Evolutionary conservation across 2,888 invertebrate genomes (phyloP).

Genomic region (Brassicogethes aeneus): DNA sequence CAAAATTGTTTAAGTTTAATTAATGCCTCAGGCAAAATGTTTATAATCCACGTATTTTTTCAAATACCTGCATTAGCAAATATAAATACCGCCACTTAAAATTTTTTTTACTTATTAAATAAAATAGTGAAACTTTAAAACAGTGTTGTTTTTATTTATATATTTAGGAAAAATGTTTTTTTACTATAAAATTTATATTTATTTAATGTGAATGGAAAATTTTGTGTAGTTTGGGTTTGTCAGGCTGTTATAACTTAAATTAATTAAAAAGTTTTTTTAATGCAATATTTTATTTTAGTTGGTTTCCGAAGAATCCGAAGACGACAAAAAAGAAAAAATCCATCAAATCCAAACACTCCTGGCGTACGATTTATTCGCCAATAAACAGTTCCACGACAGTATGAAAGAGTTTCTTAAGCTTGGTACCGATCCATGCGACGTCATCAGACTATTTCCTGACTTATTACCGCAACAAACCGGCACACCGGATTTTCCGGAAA

Average conservation of each 20-base stretch:
- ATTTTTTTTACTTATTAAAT: too few species aligned
- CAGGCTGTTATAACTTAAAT: neutral
- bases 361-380: slow-evolving; percentile 86
- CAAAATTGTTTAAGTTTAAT: too few species aligned
- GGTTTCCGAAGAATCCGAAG: slow-evolving; percentile 70
- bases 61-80: too few species aligned
- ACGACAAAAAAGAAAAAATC: slow-evolving; percentile 71
- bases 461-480: slow-evolving; percentile 46
- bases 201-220: too few species aligned
- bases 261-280: neutral
- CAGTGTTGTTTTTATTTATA: too few species aligned
- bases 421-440: slow-evolving; percentile 89
- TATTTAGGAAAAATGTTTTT: too few species aligned
- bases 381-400: slow-evolving; percentile 79
- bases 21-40: too few species aligned
- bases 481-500: slow-evolving; percentile 35
- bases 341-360: slow-evolving; percentile 83
- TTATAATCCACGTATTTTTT: too few species aligned
- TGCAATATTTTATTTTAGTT: slow-evolving; percentile 50
- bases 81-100: too few species aligned
- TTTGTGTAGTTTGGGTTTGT: too few species aligned
- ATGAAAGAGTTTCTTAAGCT: slow-evolving; percentile 87
- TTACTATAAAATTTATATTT: too few species aligned
- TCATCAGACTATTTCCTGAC: slow-evolving; percentile 90
- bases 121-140: too few species aligned